Conservation (phyloP, 2,113 vertebrate species). For the Epinephelus fuscoguttatus region DNA sequence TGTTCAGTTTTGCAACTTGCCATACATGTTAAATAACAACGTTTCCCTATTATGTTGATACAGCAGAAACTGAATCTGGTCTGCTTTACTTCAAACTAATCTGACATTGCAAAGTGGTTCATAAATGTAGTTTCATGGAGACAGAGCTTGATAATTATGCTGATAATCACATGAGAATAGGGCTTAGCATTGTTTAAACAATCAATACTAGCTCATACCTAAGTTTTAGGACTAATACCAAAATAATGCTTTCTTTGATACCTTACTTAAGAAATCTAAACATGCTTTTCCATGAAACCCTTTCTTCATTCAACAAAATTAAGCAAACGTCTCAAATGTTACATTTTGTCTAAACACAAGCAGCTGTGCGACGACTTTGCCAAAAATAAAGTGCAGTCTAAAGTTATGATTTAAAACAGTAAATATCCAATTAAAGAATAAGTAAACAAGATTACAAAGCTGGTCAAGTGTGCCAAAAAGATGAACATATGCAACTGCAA, state of each 20-base stretch:
- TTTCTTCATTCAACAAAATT: neutral
- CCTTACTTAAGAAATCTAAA: neutral
- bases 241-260: neutral
- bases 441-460: neutral
- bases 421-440: slow-evolving; percentile 5
- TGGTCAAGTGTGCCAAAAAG: neutral
- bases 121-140: too few species aligned
- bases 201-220: too few species aligned
- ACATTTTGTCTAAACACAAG: neutral
- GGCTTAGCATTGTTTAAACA: too few species aligned
- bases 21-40: neutral
- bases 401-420: neutral
- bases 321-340: neutral
- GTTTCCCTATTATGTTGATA: neutral
- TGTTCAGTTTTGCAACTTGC: slow-evolving; percentile 4
- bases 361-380: neutral
- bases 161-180: too few species aligned
- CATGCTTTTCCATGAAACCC: neutral
- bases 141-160: too few species aligned
- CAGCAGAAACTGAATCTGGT: neutral
- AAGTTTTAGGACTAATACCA: too few species aligned
- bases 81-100: neutral
- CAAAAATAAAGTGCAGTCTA: neutral
- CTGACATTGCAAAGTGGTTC: too few species aligned
- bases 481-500: neutral